Evolutionary conservation across 2,113 vertebrate genomes (phyloP), one percentile per base, ranked within the genome.

Genomic region (Cercopithecus mona): DNA sequence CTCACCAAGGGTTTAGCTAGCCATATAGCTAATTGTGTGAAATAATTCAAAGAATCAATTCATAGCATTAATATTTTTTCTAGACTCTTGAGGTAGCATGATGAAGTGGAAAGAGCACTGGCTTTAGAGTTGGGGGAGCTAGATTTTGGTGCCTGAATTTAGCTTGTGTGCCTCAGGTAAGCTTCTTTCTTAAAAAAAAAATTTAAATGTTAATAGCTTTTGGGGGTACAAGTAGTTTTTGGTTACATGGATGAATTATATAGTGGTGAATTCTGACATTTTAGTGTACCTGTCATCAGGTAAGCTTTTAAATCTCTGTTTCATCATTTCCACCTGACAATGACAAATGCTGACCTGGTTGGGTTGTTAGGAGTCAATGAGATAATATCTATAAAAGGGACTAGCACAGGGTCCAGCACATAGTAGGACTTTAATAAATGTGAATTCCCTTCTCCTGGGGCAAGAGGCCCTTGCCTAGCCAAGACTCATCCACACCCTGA

Each of bases 241-340:
- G 61, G 61, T 64, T 30, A 64, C 61, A 64, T 64, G 61, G 61
- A 64, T 64, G 61, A 64, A 64, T 64, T 13, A 64, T 6, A 64
- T 64, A 64, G 11, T 30, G 61, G 61, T 64, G 61, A 64, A 64
- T 30, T 64, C 61, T 64, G 61, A 64, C 27, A 64, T 30, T 64
- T 64, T 30, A 64, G 61, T 64, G 61, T 64, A 64, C 61, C 61
- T 64, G 61, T 27, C 61, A 30, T 64, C 61, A 43, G 79, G 86
- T 27, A 57, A 92, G 68, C 68, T 92, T 89, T 82, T 84, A 88
- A 95, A 97, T 96, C 87, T 94, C 14, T 85, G 57, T 96, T 96
- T 93, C 45, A 0, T 93, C 94, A 88, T 96, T 92, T 95, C 90
- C 75, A 93, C 75, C 43, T 73, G 16, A 92, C 35, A 27, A 95